These are phyloP conservation scores for Sitodiplosis mosellana DNA, from an alignment of 1,140 invertebrate genomes.

Conservation along the genomic window DNA sequence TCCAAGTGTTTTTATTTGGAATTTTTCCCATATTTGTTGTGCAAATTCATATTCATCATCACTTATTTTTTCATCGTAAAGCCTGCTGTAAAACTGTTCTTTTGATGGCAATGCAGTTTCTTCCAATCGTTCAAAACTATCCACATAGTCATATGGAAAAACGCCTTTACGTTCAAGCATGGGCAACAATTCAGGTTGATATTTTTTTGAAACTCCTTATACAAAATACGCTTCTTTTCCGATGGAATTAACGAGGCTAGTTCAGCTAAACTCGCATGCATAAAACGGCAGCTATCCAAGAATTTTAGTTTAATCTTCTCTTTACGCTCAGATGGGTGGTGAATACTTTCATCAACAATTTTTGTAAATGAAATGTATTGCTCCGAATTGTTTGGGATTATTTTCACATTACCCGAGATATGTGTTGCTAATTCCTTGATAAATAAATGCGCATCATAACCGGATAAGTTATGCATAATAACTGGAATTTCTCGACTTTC, in stretches of 20 bases:
- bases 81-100: constrained; percentile 17
- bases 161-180: constrained; percentile 12
- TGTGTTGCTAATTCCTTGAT: constrained; percentile 13
- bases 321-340: not conserved
- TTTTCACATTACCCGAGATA: constrained; percentile 12
- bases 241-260: constrained; percentile 6
- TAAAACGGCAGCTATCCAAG: constrained; percentile 19
- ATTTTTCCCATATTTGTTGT: constrained; percentile 23
- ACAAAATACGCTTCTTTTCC: too few species aligned
- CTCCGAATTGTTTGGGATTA: constrained; percentile 23
- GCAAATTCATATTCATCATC: constrained; percentile 25
- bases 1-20: constrained; percentile 20
- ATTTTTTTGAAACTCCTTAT: too few species aligned
- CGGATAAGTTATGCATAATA: constrained; percentile 19
- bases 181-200: too few species aligned
- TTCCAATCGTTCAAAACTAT: constrained; percentile 13
- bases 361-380: constrained; percentile 13
- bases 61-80: constrained; percentile 12
- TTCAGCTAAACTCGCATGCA: constrained; percentile 9
- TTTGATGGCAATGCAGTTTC: constrained; percentile 14
- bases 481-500: constrained; percentile 17
- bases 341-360: constrained; percentile 4
- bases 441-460: constrained; percentile 20
- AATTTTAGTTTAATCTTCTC: constrained; percentile 12
- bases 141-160: constrained; percentile 19